These are phyloP conservation scores for Drosophila hawaiiensis DNA, from an alignment of 2,888 invertebrate genomes.

Conservation along the genomic window DNA sequence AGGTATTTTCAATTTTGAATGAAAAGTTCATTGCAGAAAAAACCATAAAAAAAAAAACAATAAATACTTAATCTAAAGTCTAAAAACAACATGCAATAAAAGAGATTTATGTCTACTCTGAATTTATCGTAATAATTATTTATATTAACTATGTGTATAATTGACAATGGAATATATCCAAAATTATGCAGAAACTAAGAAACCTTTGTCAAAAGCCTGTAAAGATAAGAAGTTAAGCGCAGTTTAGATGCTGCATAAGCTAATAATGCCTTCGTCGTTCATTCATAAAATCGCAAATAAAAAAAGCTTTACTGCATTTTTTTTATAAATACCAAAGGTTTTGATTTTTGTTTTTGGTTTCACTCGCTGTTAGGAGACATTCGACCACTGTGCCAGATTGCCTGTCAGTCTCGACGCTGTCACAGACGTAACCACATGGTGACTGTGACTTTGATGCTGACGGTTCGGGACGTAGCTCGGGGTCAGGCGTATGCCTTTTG, in stretches of 20 bases:
- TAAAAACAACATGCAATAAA: neutral
- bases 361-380: neutral
- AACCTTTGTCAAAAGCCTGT: fast-evolving
- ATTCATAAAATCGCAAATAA: neutral
- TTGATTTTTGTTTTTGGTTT: neutral
- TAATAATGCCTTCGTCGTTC: neutral
- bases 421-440: slow-evolving; percentile 78
- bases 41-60: neutral
- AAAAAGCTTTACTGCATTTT: neutral
- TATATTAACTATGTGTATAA: neutral
- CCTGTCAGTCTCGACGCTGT: slow-evolving; percentile 68
- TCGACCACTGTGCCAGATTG: slow-evolving; percentile 55
- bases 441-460: slow-evolving; percentile 65
- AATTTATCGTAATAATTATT: neutral
- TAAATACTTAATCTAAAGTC: no score
- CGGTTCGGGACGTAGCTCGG: slow-evolving; percentile 39
- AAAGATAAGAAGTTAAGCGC: neutral
- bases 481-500: slow-evolving; percentile 27
- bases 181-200: neutral
- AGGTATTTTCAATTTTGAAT: neutral
- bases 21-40: neutral
- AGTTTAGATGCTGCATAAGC: neutral
- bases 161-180: neutral
- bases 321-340: neutral
- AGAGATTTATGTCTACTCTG: neutral